Base-by-base conservation (phyloP, 1,140 invertebrate species). In the Ceratoteleas bidentatus region DNA sequence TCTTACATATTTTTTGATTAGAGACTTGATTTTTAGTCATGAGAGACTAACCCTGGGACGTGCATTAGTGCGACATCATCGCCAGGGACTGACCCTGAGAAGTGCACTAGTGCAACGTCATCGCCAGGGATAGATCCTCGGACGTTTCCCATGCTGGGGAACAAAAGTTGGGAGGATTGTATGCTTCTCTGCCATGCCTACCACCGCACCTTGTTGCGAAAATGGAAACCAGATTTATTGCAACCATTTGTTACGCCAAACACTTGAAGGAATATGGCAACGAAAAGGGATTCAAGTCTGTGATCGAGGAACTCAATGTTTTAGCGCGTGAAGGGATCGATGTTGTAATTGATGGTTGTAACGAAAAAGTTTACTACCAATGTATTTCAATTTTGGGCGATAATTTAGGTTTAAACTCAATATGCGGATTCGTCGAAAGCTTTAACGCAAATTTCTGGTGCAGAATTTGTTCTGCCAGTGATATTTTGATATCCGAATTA, bases 201-300 rank as follows among this genome's bases (percentile, higher is more conserved):
- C 49, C 49, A 5, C 49, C 49, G 3, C 49, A 52, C 24, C 49
- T 52, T 16, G 49, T 54, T 11, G 52, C 52, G 6, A 54, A 54
- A n/a, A 6, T 54, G 11, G 32, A 54, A 33, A 54, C 32, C 32
- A 54, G 32, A 33, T 54, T 54, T 33, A 34, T 54, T 54, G 32
- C 52, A 16, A 54, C 52, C 3, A 10, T 54, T 54, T 54, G 52
- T 6, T 54, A 54, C 13, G 34, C 52, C 2, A 54, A 54, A 34
- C 6, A 54, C 13, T 54, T 54, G 11, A 33, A 34, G 34, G 11
- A 33, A 33, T 54, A 33, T 34, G 52, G 52, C 3, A 54, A 54
- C 15, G 3, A 54, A 33, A 33, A 34, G 1, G 2, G 32, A 5
- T 54, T 54, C 15, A 5, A 6, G 3, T n/a, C n/a, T 9, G 34